Percentiles rank a stretch among this genome's conserved stretches.
These are phyloP conservation scores for Desmophyllum pertusum DNA, from an alignment of 92 coral and sea anemone genomes.

Conservation along the genomic window DNA sequence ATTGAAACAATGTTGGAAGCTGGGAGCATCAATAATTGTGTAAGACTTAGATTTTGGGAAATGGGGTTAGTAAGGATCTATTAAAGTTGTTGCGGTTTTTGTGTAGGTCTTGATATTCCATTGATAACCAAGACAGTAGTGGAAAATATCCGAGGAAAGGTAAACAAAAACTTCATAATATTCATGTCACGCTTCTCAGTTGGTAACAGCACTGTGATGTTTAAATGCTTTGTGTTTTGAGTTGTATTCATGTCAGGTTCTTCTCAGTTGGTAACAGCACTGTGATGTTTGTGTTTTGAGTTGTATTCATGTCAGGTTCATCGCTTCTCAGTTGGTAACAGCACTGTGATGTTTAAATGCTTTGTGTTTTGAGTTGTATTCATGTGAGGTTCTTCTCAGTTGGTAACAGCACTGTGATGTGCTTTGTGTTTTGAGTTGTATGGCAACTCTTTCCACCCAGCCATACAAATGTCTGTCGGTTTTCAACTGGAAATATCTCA, in stretches of 20 bases:
- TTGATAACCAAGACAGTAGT: constrained; percentile 97
- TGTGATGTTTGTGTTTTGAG: neutral
- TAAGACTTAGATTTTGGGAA: neutral
- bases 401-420: neutral
- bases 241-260: too few relatives aligned
- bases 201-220: too few relatives aligned
- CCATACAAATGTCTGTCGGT: neutral
- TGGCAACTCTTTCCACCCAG: neutral
- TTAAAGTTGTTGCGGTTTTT: neutral
- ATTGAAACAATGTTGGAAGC: too few relatives aligned
- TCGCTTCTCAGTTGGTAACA: neutral
- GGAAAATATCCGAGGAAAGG: constrained; percentile 98
- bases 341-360: too few relatives aligned
- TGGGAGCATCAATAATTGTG: neutral
- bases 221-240: too few relatives aligned
- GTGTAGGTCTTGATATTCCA: constrained; percentile 85
- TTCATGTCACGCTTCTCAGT: neutral
- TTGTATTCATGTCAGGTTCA: neutral
- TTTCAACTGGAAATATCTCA: neutral
- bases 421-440: neutral
- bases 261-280: neutral
- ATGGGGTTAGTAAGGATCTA: neutral
- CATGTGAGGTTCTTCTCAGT: too few relatives aligned
- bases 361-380: too few relatives aligned
- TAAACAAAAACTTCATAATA: constrained; percentile 15